Conservation (phyloP, 2,113 vertebrate species). For the Hyla sarda region DNA sequence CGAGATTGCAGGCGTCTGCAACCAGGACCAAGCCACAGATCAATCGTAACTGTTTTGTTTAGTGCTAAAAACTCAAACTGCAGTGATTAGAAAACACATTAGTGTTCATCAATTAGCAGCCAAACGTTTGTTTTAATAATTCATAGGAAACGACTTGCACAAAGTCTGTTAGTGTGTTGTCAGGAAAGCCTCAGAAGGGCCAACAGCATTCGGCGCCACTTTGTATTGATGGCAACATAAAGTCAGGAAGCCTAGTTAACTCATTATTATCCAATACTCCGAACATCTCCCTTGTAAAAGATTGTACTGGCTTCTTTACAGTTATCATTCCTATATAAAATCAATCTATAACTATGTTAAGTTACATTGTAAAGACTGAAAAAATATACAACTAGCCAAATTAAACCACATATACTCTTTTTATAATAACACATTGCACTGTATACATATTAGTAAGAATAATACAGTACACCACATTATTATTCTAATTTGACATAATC, state of each 20-base stretch:
- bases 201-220: conserved; percentile 92
- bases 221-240: conserved; percentile 87
- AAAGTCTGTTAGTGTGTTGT: conserved; percentile 87
- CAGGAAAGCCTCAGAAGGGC: conserved; percentile 86
- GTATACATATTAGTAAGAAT: no score
- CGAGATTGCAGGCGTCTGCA: conserved; percentile 70
- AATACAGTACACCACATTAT: no score
- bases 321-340: conserved; percentile 1
- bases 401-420: no score
- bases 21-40: conserved; percentile 81
- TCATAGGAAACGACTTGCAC: conserved; percentile 92
- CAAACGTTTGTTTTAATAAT: conserved; percentile 98
- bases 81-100: conserved; percentile 99
- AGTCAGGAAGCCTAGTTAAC: conserved; percentile 96
- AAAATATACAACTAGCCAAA: no score
- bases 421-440: no score
- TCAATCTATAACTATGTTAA: not conserved
- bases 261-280: conserved; percentile 69
- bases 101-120: conserved; percentile 98
- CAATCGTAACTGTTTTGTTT: conserved; percentile 96
- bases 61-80: conserved; percentile 97
- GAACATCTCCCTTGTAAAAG: not conserved
- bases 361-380: not conserved
- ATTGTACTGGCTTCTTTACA: not conserved
- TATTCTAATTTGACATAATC: no score